Percentiles rank a stretch among this genome's conserved stretches.
Conservation (phyloP, 2,113 vertebrate genomes). For the Prunella himalayana region DNA sequence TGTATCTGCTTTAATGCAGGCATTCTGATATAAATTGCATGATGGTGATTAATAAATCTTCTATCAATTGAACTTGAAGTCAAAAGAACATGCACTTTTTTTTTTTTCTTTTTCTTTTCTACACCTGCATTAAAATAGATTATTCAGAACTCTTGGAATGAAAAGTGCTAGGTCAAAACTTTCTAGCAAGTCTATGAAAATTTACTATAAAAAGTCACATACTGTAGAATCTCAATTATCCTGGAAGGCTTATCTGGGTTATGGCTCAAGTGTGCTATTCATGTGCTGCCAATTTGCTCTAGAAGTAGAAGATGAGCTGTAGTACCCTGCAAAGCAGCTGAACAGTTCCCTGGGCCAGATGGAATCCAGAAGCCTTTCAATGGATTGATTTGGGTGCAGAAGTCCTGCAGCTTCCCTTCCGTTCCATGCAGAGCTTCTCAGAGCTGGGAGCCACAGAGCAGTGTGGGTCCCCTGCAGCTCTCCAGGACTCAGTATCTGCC, state of each 20-base stretch:
- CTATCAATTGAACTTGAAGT: constrained; percentile 10
- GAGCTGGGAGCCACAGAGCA: rapidly evolving
- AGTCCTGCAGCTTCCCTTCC: not conserved
- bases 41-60: constrained; percentile 5
- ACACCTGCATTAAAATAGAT: constrained; percentile 20
- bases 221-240: constrained; percentile 13
- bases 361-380: not conserved
- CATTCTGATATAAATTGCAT: not conserved
- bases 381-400: rapidly evolving
- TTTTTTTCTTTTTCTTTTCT: not conserved
- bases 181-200: constrained; percentile 11
- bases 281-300: not conserved
- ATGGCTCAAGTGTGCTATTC: not conserved
- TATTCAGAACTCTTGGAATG: constrained; percentile 7
- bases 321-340: not conserved
- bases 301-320: not conserved
- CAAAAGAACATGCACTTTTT: not conserved
- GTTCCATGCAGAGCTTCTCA: not conserved
- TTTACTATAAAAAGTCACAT: constrained; percentile 4
- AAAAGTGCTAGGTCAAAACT: constrained; percentile 34
- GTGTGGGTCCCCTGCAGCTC: not conserved
- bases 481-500: not conserved
- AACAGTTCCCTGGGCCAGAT: not conserved
- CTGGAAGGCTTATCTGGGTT: not conserved
- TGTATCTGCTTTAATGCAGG: not conserved